A percentile compares a stretch with the other conserved stretches of the same genome.
These are phyloP conservation scores for Cheilosia pagana DNA, from an alignment of 2,888 invertebrate species.

Conservation along the genomic window DNA sequence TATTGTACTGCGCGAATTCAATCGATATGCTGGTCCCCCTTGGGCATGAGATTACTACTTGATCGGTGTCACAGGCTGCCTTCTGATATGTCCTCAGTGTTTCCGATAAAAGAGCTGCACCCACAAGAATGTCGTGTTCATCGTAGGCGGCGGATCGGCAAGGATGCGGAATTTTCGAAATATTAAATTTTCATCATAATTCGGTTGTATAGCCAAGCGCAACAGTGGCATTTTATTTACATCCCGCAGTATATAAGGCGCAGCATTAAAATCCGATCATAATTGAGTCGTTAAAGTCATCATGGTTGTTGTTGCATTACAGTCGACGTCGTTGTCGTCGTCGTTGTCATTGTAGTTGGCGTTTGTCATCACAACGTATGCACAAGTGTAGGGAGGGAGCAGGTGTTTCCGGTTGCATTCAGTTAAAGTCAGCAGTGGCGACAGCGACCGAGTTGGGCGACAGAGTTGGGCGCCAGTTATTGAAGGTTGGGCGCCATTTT, in stretches of 20 bases:
- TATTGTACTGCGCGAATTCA: slow-evolving; percentile 92
- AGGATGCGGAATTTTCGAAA: slow-evolving; percentile 18
- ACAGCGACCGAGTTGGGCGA: slow-evolving; percentile 34
- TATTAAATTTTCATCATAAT: slow-evolving; percentile 50
- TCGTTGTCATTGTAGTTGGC: slow-evolving; percentile 24
- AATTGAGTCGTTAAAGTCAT: slow-evolving; percentile 27
- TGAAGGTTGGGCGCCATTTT: slow-evolving; percentile 26
- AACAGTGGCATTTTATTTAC: slow-evolving; percentile 29
- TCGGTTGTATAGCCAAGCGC: slow-evolving; percentile 5
- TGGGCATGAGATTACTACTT: slow-evolving; percentile 95
- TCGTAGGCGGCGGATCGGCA: neutral
- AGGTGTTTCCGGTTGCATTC: slow-evolving; percentile 53
- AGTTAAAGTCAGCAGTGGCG: slow-evolving; percentile 25
- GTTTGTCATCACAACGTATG: slow-evolving; percentile 21
- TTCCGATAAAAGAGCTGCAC: slow-evolving; percentile 93
- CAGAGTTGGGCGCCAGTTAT: slow-evolving; percentile 52
- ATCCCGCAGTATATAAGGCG: slow-evolving; percentile 13
- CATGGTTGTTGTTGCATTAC: neutral
- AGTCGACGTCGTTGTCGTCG: slow-evolving; percentile 1
- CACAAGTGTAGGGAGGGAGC: slow-evolving; percentile 2
- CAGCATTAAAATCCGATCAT: slow-evolving; percentile 39
- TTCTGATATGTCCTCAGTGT: slow-evolving; percentile 95
- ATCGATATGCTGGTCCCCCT: slow-evolving; percentile 95
- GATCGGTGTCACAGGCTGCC: slow-evolving; percentile 95
- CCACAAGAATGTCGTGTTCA: neutral